Base-by-base conservation (phyloP, 2,797 vertebrate species). In the Protosalanx chinensis region DNA sequence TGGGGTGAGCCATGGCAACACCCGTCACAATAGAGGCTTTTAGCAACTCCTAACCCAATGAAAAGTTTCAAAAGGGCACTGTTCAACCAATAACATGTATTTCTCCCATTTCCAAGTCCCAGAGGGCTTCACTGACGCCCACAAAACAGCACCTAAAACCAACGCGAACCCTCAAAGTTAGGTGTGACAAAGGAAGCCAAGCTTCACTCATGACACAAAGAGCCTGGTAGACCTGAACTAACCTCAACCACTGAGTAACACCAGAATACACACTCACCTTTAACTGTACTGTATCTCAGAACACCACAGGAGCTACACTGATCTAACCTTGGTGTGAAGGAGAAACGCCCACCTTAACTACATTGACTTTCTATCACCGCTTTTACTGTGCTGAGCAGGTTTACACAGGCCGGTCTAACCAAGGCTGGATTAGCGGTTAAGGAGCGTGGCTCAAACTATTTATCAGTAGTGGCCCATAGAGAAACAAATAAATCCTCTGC, bases 391-490 rank as follows among this genome's bases (percentile, higher is more conserved):
- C 41, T 46, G 41, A 46, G 7, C 8, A 41, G 41, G 41, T 41
- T 41, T 41, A 41, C 41, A 13, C 41, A 41, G 12, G 41, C 7
- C 41, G 12, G 41, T 3, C 41, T 46, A 46, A 46, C 41, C 41
- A 46, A 46, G 41, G 41, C 10, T 13, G 41, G 41, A 46, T 46
- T 13, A 46, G 41, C 41, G 41, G 41, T 46, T 3, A 12, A 46
- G 41, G 41, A 46, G 41, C 7, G 41, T 13, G 41, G 41, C 41
- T 46, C 41, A 12, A 46, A 46, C 8, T 46, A 79, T 71, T 75
- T 77, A 80, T 75, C 84, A 86, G 83, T 72, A 77, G 84, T 88
- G 77, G 86, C 71, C 68, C 79, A 80, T 64, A 64, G 64, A 70
- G 84, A 83, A 77, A 79, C 82, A 77, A 72, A 75, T 75, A 75